phyloP scores from a whole-genome alignment of 1,140 invertebrate species.

The Atta texana region DNA sequence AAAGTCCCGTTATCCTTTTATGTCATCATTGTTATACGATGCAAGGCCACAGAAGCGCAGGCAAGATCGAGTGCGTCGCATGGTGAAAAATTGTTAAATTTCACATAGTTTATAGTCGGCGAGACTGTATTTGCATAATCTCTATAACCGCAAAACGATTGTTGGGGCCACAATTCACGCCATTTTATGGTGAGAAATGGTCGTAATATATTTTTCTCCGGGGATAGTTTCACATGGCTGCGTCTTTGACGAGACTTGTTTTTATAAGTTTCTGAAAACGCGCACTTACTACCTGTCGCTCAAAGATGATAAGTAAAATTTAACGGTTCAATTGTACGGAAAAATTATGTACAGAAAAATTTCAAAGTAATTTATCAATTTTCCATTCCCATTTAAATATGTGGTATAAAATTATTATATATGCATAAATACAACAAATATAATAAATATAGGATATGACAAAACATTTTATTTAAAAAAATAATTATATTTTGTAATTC shows the following conservation, averaged over 20 bases:
- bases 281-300: constrained; percentile 18
- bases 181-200: constrained; percentile 59
- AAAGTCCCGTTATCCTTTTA: constrained; percentile 39
- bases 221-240: background rate
- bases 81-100: constrained; percentile 61
- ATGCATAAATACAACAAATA: background rate
- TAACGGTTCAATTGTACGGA: constrained; percentile 10
- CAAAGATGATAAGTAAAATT: constrained; percentile 42
- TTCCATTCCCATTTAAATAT: background rate
- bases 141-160: constrained; percentile 60
- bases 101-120: constrained; percentile 40
- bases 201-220: constrained; percentile 51
- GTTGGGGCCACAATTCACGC: constrained; percentile 53
- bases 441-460: constrained; percentile 1
- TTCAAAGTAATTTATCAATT: constrained; percentile 28
- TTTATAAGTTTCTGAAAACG: constrained; percentile 51
- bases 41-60: background rate
- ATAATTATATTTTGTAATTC: background rate
- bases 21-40: constrained; percentile 46
- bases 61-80: constrained; percentile 54
- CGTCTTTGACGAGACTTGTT: constrained; percentile 32
- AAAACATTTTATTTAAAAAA: constrained; percentile 21
- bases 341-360: constrained; percentile 24
- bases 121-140: constrained; percentile 56
- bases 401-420: background rate